Percentiles rank a stretch among this genome's conserved stretches.
These are phyloP conservation scores for Microplitis deprimator DNA, from an alignment of 2,888 invertebrate genomes.

Conservation along the genomic window DNA sequence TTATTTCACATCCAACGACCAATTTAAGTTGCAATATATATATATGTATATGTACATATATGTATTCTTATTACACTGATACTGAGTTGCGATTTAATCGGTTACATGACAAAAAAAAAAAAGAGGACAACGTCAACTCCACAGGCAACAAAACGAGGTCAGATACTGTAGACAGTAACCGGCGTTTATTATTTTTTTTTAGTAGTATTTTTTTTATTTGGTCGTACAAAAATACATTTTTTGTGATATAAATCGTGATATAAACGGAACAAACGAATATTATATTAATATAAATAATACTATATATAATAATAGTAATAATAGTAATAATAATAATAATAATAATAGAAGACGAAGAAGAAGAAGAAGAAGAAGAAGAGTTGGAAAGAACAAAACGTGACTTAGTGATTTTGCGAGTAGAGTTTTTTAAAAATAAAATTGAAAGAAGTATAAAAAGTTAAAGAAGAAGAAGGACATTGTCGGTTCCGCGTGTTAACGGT, in stretches of 20 bases:
- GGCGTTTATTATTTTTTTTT: constrained; percentile 1
- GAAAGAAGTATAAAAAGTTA: not conserved
- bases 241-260: constrained; percentile 32
- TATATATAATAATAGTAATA: not conserved
- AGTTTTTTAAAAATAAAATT: too few relatives aligned
- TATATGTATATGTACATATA: not conserved
- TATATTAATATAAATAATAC: not conserved
- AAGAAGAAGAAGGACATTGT: not conserved
- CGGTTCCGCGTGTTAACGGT: constrained; percentile 21
- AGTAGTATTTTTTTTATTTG: not conserved
- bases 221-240: not conserved
- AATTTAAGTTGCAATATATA: not conserved
- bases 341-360: not conserved
- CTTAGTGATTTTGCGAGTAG: not conserved
- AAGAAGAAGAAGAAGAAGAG: not conserved
- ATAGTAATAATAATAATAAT: not conserved
- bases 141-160: constrained; percentile 10
- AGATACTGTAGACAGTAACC: constrained; percentile 10
- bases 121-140: constrained; percentile 6
- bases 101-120: constrained; percentile 19
- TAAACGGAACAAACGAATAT: not conserved
- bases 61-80: not conserved
- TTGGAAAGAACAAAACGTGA: not conserved
- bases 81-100: not conserved
- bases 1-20: not conserved